phyloP scores from a whole-genome alignment of 1,140 invertebrate species.

The Capitella teleta region DNA sequence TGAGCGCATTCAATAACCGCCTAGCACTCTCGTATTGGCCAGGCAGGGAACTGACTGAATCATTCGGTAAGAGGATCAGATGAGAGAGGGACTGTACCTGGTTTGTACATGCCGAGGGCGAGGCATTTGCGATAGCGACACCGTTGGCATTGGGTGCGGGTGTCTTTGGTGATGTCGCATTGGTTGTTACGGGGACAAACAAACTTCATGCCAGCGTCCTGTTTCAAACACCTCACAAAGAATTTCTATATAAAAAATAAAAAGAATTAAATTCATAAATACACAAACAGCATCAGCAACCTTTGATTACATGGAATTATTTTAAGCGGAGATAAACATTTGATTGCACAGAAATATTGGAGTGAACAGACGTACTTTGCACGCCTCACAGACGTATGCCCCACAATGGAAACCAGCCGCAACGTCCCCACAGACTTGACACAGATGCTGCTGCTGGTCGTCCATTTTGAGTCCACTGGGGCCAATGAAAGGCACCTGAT shows the following conservation, averaged over 20 bases:
- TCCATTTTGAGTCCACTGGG: no score
- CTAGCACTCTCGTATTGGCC: no score
- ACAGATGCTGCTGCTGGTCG: no score
- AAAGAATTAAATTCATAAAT: not conserved
- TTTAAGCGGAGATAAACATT: not conserved
- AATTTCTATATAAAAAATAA: constrained; percentile 44
- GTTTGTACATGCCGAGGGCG: constrained; percentile 95
- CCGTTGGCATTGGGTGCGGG: constrained; percentile 69
- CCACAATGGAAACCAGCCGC: constrained; percentile 42
- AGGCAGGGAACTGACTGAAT: no score
- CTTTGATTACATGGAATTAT: not conserved
- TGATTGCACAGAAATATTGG: not conserved
- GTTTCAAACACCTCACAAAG: constrained; percentile 35
- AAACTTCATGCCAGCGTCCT: constrained; percentile 30
- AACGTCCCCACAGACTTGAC: constrained; percentile 38
- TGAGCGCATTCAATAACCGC: no score
- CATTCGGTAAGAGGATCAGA: no score
- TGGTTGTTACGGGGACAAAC: constrained; percentile 30
- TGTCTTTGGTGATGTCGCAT: constrained; percentile 37
- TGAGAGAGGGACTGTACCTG: constrained; percentile 57
- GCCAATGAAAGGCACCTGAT: no score
- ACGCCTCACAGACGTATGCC: constrained; percentile 42
- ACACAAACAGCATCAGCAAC: not conserved
- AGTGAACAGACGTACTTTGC: constrained; percentile 31
- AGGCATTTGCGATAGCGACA: constrained; percentile 99